Percentiles rank a stretch among this genome's conserved stretches.
Conservation (phyloP, 1,140 invertebrate genomes). For the Tetramorium alpestre region DNA sequence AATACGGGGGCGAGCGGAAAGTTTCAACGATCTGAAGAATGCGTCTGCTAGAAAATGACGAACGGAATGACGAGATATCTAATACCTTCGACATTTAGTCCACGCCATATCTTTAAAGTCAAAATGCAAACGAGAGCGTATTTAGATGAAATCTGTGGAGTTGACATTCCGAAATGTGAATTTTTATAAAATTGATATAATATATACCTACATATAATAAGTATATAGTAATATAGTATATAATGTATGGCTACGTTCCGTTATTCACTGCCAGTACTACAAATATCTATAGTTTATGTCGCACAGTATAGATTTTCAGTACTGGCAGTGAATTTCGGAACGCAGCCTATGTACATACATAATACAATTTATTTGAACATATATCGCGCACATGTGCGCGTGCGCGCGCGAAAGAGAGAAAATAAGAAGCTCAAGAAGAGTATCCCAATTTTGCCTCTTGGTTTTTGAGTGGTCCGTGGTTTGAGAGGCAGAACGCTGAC, state of each 20-base stretch:
- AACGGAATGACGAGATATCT: neutral
- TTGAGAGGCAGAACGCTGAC: neutral
- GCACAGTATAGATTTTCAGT: no score
- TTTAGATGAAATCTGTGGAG: no score
- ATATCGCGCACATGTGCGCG: neutral
- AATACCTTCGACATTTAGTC: neutral
- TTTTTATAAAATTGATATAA: no score
- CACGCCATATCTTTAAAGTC: neutral
- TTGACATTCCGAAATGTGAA: no score
- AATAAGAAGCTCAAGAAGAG: neutral
- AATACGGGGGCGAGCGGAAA: neutral
- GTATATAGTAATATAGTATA: no score
- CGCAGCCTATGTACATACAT: no score
- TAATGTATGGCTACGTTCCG: no score
- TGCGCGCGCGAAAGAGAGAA: neutral
- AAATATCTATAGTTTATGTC: no score
- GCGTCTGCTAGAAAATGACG: neutral
- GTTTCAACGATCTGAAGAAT: conserved; percentile 13
- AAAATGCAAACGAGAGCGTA: neutral
- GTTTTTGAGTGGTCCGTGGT: neutral
- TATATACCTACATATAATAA: no score
- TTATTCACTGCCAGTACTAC: no score
- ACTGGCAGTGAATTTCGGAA: no score
- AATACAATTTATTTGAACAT: no score
- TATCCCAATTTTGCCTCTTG: neutral